These are phyloP conservation scores for Seriola rivoliana DNA, from an alignment of 2,113 vertebrate genomes.

Conservation along the genomic window DNA sequence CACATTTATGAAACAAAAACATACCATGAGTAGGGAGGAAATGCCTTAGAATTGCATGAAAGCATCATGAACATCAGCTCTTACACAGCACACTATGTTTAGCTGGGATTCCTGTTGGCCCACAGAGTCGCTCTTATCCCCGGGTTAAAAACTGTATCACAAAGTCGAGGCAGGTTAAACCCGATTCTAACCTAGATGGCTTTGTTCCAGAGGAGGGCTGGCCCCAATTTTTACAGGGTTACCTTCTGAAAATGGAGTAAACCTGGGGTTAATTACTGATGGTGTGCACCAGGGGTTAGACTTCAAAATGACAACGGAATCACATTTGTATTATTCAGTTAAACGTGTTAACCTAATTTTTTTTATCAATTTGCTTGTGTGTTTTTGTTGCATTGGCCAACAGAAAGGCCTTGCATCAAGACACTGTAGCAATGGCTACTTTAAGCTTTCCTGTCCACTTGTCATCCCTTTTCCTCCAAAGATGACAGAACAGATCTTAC, in stretches of 20 bases:
- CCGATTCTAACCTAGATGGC: conserved; percentile 18
- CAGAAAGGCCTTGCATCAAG: not conserved
- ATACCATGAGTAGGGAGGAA: not conserved
- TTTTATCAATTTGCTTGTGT: not conserved
- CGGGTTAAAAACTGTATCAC: conserved; percentile 24
- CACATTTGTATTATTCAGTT: conserved; percentile 41
- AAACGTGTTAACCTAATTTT: conserved; percentile 16
- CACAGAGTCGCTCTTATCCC: not conserved
- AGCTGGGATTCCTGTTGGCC: not conserved
- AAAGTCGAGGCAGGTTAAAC: conserved; percentile 23
- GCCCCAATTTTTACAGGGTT: conserved; percentile 53
- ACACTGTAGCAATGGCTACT: not conserved
- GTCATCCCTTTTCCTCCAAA: not conserved
- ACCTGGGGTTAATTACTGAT: conserved; percentile 54
- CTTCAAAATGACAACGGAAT: conserved; percentile 28
- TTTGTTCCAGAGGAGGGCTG: conserved; percentile 30
- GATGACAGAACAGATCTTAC: not conserved
- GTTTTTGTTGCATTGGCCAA: not conserved
- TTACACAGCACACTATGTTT: not conserved
- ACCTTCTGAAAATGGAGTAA: conserved; percentile 44
- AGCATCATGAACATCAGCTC: not conserved
- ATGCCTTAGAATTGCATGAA: not conserved
- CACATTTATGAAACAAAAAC: not conserved
- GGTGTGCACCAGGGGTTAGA: not conserved
- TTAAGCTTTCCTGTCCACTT: not conserved